phyloP scores from a whole-genome alignment of 2,888 invertebrate genomes.

The Boloria euphrosyne region DNA sequence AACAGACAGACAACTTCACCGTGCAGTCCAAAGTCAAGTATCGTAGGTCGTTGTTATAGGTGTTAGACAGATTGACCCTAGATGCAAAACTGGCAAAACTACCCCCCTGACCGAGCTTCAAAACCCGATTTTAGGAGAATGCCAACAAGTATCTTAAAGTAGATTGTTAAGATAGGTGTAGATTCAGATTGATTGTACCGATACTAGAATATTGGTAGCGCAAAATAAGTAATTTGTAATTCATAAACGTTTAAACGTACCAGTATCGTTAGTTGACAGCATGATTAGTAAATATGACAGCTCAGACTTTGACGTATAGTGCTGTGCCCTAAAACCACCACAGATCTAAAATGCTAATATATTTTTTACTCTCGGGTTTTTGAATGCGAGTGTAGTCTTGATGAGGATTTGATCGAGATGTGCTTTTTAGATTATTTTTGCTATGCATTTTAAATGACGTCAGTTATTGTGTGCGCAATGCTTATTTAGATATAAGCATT shows the following conservation, averaged over 20 bases:
- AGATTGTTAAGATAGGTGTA: slow-evolving; percentile 47
- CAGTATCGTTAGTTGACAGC: slow-evolving; percentile 30
- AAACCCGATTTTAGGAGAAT: slow-evolving; percentile 66
- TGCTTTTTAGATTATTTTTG: slow-evolving; percentile 67
- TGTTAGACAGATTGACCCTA: slow-evolving; percentile 64
- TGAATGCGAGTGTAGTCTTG: slow-evolving; percentile 48
- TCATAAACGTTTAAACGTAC: slow-evolving; percentile 7
- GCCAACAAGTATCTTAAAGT: slow-evolving; percentile 51
- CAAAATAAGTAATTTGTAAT: slow-evolving; percentile 16
- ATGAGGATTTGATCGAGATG: slow-evolving; percentile 43
- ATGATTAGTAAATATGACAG: slow-evolving; percentile 22
- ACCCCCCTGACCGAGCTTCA: slow-evolving; percentile 62
- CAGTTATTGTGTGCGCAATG: slow-evolving; percentile 50
- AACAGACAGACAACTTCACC: slow-evolving; percentile 1
- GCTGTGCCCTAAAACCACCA: slow-evolving; percentile 37
- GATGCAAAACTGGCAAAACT: slow-evolving; percentile 48
- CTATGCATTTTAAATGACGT: slow-evolving; percentile 60
- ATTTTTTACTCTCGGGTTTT: slow-evolving; percentile 71
- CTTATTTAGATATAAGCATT: slow-evolving; percentile 48
- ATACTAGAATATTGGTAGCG: slow-evolving; percentile 19
- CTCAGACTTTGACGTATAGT: slow-evolving; percentile 36
- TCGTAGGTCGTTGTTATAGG: slow-evolving; percentile 55
- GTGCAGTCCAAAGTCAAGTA: slow-evolving; percentile 32
- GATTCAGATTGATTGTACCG: slow-evolving; percentile 26
- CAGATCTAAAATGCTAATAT: slow-evolving; percentile 48